Evolutionary conservation across 2,113 vertebrate species (phyloP).

Genomic region (Tursiops truncatus): DNA sequence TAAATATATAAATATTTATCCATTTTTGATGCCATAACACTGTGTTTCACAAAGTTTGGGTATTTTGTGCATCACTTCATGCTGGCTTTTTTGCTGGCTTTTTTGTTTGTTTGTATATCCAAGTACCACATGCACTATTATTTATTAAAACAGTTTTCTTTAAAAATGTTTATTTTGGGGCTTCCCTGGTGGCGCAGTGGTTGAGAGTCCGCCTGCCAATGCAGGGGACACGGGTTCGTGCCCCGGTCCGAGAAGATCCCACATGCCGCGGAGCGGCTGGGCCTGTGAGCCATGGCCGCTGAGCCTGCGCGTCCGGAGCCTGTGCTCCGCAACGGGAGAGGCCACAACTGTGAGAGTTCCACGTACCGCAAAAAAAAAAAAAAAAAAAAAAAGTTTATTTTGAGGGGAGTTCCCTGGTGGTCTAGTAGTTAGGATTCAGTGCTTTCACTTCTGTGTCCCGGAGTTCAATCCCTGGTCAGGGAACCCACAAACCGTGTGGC

Average conservation of each 20-base stretch:
- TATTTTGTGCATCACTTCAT: neutral
- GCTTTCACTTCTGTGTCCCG: neutral
- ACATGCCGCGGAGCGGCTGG: no score
- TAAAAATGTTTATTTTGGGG: neutral
- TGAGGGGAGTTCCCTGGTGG: no score
- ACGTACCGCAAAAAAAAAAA: no score
- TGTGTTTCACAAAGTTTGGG: neutral
- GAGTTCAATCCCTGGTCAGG: neutral
- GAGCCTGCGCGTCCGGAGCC: no score
- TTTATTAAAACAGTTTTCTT: conserved; percentile 4
- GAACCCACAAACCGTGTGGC: neutral
- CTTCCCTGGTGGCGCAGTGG: no score
- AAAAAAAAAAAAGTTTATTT: neutral
- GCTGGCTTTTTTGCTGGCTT: neutral
- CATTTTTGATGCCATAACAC: neutral
- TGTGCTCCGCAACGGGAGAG: no score
- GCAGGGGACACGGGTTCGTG: no score
- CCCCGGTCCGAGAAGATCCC: rapidly evolving
- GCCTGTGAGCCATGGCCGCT: no score
- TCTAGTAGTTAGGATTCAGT: neutral
- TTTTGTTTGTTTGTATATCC: neutral
- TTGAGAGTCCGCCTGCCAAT: no score
- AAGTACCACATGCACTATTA: neutral
- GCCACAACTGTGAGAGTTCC: no score
- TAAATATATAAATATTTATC: neutral